Evolutionary conservation across 2,888 invertebrate genomes (phyloP), one percentile per base, ranked within the genome.

Genomic region (Stenolophus ochropezus): DNA sequence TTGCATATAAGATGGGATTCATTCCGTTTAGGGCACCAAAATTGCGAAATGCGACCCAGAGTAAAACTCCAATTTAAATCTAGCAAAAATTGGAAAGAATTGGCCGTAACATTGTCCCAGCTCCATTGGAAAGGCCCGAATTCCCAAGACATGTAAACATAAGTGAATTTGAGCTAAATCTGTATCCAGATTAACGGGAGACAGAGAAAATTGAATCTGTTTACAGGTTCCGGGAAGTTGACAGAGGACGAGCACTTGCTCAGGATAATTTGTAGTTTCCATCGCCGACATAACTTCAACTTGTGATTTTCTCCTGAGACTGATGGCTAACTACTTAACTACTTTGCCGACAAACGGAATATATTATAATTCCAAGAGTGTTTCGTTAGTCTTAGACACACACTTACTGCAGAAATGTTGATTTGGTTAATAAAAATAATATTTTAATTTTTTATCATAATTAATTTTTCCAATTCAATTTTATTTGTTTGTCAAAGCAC

Each of bases 111-210:
- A 61, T 61, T 61, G 61, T 61, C 61, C 4, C 11, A 42, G 11
- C 1, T 4, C 8, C 6, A 11, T 42, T 11, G 33, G 11, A 42
- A 25, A 14, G 25, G 25, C 25, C 14, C n/a, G 23, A 27, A 25
- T 61, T 14, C 61, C 61, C 23, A 61, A 25, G 61, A 25, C n/a
- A n/a, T 61, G 61, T 61, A 61, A 23, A 61, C 25, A 23, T 61
- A 61, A 61, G 25, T 61, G 61, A 61, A 61, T 61, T 56, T 61
- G 61, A 25, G 61, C 61, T 61, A 61, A 61, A 61, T 61, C 61
- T 61, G 61, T 25, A 27, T n/a, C 61, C 33, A 61, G 25, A 61
- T 61, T 61, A 61, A 61, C 61, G 4, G 61, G 61, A 61, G 61
- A 61, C 61, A 61, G 61, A 61, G 1, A 61, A 61, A 61, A 61